Base-by-base conservation (phyloP, 2,888 invertebrate genomes). In the Yponomeuta sedellus region DNA sequence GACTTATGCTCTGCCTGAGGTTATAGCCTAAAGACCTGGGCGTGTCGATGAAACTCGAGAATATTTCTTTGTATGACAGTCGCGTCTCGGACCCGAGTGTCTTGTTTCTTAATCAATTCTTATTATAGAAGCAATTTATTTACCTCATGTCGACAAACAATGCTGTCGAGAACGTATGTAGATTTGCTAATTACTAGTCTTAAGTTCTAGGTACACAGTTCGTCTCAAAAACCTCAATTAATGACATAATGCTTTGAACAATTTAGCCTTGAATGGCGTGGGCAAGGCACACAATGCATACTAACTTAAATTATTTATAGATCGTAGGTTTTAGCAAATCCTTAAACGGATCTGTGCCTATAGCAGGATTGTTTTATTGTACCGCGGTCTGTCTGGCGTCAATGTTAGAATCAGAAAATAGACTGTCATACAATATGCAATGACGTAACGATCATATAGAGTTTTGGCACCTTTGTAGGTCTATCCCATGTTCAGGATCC, bases 221-320 rank as follows among this genome's bases (percentile, higher is more conserved):
- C 44, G 44, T 52, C 12, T 16, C 44, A 52, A 12, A 52, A 3
- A 52, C 5, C 44, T 52, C 12, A 12, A 52, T 52, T 52, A 16
- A 52, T 2, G 16, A 52, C 16, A 52, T 52, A 52, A 52, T 52
- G 16, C 44, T 52, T 52, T 1, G 16, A 52, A 16, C 16, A 52
- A 16, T 44, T 44, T 16, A 52, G 16, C 44, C 44, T 52, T 52
- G 44, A 16, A 12, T 52, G 12, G 16, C 8, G 34, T 34, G 8
- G 5, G 0, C 34, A 34, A 3, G 4, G 72, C 72, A 76, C 66
- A 81, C 82, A 85, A 84, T 80, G 75, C 73, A 71, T 70, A 75
- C 71, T 76, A 77, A 80, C 74, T 76, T 76, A 72, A 75, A 69
- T 64, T 0, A 58, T 19, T 75, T 74, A 76, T 73, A 73, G 72